These are phyloP conservation scores for Arizona elegans DNA, from an alignment of 2,113 vertebrate genomes.

Conservation along the genomic window DNA sequence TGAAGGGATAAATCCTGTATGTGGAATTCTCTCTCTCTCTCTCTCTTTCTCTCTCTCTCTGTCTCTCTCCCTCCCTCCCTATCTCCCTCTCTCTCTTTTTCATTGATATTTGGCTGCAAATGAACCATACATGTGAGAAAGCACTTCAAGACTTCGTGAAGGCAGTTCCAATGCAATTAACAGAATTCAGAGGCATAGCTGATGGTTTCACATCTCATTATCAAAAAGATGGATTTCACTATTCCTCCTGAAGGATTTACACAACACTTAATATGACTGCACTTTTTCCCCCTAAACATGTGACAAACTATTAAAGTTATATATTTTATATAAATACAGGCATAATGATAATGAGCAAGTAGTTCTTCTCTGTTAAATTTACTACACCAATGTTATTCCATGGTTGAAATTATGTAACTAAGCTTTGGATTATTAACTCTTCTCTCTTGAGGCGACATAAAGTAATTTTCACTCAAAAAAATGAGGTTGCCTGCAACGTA, in stretches of 20 bases:
- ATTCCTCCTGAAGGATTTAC: neutral
- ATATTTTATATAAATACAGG: conserved; percentile 35
- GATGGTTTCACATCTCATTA: neutral
- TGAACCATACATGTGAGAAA: neutral
- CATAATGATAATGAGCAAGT: conserved; percentile 32
- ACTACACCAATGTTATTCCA: conserved; percentile 55
- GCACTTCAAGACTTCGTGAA: neutral
- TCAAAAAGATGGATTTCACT: neutral
- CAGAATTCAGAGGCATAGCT: neutral
- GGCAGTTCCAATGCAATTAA: neutral
- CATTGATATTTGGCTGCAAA: neutral
- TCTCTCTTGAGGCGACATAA: conserved; percentile 57
- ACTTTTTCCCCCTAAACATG: neutral
- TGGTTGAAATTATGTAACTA: conserved; percentile 64
- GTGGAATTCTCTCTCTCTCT: neutral
- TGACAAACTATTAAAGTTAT: conserved; percentile 24
- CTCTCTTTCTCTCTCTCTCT: neutral
- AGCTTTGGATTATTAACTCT: conserved; percentile 58
- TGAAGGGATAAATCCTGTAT: neutral
- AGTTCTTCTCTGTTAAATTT: conserved; percentile 36
- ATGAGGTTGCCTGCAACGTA: conserved; percentile 45
- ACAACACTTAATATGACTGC: neutral
- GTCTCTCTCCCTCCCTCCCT: too few relatives aligned
- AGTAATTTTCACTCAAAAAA: conserved; percentile 41
- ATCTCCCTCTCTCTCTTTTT: neutral